Percentiles rank a stretch among this genome's conserved stretches.
These are phyloP conservation scores for Machimus rusticus DNA, from an alignment of 2,888 invertebrate species.

Conservation along the genomic window DNA sequence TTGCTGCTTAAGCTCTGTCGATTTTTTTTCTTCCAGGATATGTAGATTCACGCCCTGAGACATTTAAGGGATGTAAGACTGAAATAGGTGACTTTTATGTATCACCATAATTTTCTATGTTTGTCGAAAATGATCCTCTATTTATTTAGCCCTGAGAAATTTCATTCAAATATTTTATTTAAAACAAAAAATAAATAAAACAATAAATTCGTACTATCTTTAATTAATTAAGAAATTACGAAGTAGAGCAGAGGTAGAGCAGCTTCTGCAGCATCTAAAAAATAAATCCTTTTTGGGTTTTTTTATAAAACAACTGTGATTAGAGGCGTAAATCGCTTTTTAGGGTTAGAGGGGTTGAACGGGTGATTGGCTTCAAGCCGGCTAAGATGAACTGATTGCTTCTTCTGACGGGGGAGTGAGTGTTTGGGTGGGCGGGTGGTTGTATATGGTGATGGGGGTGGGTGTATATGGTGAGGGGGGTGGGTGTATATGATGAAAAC, in stretches of 20 bases:
- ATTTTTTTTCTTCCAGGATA: background rate
- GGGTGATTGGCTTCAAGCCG: background rate
- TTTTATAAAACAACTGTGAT: background rate
- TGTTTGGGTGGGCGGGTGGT: background rate
- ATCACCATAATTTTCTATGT: background rate
- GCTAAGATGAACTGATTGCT: background rate
- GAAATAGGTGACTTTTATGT: background rate
- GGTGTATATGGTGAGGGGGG: background rate
- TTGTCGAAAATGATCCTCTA: too few relatives aligned
- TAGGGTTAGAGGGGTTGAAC: background rate
- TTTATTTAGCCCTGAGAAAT: too few relatives aligned
- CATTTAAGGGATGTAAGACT: background rate
- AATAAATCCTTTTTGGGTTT: background rate
- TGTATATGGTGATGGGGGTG: background rate
- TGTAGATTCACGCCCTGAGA: background rate
- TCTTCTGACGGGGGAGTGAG: background rate
- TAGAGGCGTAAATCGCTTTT: background rate
- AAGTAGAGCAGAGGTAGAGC: too few relatives aligned
- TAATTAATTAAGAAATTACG: too few relatives aligned
- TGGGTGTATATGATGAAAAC: background rate
- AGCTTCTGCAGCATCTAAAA: background rate
- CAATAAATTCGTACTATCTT: too few relatives aligned
- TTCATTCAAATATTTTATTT: too few relatives aligned
- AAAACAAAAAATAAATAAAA: too few relatives aligned
- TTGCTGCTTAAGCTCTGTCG: background rate